phyloP scores from a whole-genome alignment of 2,888 invertebrate genomes.

The Plusia festucae region DNA sequence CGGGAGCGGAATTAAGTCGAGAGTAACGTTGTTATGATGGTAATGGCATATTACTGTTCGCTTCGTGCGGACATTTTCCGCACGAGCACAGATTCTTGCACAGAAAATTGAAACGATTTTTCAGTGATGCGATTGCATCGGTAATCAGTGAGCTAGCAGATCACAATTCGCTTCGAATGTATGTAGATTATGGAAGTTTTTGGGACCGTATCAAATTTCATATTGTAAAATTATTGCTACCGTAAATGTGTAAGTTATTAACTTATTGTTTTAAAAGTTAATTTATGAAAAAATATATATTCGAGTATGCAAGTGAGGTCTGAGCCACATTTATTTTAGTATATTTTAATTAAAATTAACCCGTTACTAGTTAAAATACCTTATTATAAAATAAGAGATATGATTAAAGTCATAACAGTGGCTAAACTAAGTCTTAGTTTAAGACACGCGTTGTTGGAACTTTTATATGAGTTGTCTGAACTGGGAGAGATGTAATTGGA shows the following conservation, averaged over 20 bases:
- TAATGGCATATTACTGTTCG: conserved; percentile 83
- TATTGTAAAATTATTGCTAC: conserved; percentile 12
- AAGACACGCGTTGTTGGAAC: conserved; percentile 80
- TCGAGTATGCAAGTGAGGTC: too few species aligned
- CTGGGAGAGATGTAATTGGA: conserved; percentile 86
- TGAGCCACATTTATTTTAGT: too few species aligned
- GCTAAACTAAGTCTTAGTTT: conserved; percentile 65
- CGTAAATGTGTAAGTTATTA: background rate
- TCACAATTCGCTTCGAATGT: conserved; percentile 64
- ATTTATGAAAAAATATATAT: too few species aligned
- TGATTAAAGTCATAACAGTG: conserved; percentile 61
- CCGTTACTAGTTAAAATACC: too few species aligned
- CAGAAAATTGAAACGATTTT: conserved; percentile 85
- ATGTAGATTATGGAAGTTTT: conserved; percentile 48
- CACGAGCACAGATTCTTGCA: conserved; percentile 74
- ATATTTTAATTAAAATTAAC: too few species aligned
- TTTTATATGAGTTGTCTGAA: conserved; percentile 87
- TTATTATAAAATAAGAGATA: conserved; percentile 23
- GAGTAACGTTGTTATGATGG: conserved; percentile 85
- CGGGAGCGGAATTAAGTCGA: conserved; percentile 85
- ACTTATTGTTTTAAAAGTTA: too few species aligned
- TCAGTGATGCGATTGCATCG: conserved; percentile 81
- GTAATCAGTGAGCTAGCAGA: conserved; percentile 70
- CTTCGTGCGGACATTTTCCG: conserved; percentile 79
- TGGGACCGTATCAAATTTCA: conserved; percentile 28